Evolutionary conservation across 2,888 invertebrate genomes (phyloP).

Genomic region (Crossocerus cetratus): DNA sequence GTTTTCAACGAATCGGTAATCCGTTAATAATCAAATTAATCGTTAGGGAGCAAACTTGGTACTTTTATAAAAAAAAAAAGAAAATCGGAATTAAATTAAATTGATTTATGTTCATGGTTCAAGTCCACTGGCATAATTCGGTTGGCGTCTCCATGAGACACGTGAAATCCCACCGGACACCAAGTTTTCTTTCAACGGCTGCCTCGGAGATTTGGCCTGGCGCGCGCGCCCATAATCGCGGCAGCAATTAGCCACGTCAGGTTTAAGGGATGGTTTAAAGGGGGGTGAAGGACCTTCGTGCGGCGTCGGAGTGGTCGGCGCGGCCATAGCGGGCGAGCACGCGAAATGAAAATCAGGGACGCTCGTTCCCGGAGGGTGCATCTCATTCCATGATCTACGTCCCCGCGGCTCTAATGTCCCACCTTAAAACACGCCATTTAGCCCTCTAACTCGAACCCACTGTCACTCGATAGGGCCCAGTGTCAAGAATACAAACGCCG

Average conservation of each 20-base stretch:
- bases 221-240: constrained; percentile 20
- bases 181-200: constrained; percentile 17
- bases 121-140: no score
- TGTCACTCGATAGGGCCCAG: constrained; percentile 31
- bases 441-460: constrained; percentile 3
- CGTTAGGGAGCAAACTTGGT: no score
- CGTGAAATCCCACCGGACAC: no score
- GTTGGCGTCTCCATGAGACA: no score
- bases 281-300: constrained; percentile 46
- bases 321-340: constrained; percentile 47
- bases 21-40: no score
- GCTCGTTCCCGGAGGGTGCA: constrained; percentile 50
- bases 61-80: no score
- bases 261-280: constrained; percentile 46
- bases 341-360: constrained; percentile 61
- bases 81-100: no score
- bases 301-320: constrained; percentile 6
- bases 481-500: constrained; percentile 2
- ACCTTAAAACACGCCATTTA: constrained; percentile 43
- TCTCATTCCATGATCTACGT: constrained; percentile 55
- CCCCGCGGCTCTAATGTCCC: constrained; percentile 31
- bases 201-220: not conserved
- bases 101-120: no score
- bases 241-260: constrained; percentile 50
- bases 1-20: no score